Conservation (phyloP, 2,888 invertebrate genomes). For the Pecten maximus region DNA sequence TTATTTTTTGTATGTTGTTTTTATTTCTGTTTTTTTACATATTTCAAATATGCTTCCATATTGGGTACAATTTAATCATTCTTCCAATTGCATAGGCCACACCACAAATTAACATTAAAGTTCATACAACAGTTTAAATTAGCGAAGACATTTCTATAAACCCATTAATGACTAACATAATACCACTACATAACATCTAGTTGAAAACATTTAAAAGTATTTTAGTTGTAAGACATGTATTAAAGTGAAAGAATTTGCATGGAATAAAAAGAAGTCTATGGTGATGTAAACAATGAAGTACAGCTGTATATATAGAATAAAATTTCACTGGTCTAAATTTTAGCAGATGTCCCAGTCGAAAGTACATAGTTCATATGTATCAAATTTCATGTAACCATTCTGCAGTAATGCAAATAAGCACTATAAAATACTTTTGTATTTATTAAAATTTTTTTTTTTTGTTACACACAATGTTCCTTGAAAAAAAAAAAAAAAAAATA, state of each 20-base stretch:
- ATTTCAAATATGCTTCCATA: background rate
- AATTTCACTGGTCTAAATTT: too few species aligned
- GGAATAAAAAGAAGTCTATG: background rate
- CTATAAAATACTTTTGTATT: too few species aligned
- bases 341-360: too few species aligned
- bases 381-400: too few species aligned
- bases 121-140: background rate
- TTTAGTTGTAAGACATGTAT: background rate
- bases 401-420: too few species aligned
- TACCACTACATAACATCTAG: background rate
- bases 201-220: background rate
- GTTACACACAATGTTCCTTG: too few species aligned
- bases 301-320: too few species aligned
- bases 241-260: background rate
- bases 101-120: background rate
- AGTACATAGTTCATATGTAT: too few species aligned
- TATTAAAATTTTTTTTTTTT: too few species aligned
- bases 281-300: too few species aligned
- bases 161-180: too few species aligned
- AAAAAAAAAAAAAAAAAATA: too few species aligned
- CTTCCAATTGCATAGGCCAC: background rate
- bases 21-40: background rate
- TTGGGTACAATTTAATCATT: background rate
- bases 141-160: background rate
- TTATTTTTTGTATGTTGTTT: conserved; percentile 4